A percentile compares a stretch with the other conserved stretches of the same genome.
These are phyloP conservation scores for Protomyctophum bolini DNA, from an alignment of 2,113 vertebrate genomes.

Conservation along the genomic window DNA sequence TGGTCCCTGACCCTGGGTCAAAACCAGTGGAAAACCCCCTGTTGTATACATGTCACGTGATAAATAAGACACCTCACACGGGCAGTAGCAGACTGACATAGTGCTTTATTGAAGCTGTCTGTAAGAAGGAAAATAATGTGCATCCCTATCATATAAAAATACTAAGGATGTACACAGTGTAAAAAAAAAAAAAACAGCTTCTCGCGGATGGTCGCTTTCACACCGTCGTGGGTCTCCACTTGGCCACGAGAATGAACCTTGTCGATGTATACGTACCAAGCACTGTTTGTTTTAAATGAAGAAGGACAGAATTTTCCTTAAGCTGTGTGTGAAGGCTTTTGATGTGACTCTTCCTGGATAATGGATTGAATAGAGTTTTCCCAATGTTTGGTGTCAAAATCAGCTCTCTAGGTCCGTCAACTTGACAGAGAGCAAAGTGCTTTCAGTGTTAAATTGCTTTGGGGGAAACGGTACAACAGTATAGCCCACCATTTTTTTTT, in stretches of 20 bases:
- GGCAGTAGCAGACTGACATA: conserved; percentile 89
- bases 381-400: conserved; percentile 23
- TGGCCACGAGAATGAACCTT: conserved; percentile 87
- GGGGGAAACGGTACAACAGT: conserved; percentile 44
- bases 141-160: conserved; percentile 97
- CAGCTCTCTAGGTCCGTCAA: conserved; percentile 20
- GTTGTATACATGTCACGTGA: not conserved
- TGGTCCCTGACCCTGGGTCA: too few species aligned
- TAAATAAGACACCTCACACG: conserved; percentile 55
- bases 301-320: conserved; percentile 45
- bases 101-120: conserved; percentile 98
- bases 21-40: too few species aligned
- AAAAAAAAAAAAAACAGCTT: conserved; percentile 94
- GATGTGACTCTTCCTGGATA: conserved; percentile 31
- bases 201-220: conserved; percentile 87
- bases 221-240: conserved; percentile 85
- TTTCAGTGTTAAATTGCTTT: conserved; percentile 11
- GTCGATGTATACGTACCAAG: conserved; percentile 27
- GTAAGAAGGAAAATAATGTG: conserved; percentile 96
- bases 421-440: conserved; percentile 4
- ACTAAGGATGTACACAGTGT: conserved; percentile 98
- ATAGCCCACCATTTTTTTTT: conserved; percentile 62
- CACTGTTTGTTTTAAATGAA: conserved; percentile 56
- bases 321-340: conserved; percentile 50
- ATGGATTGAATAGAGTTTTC: conserved; percentile 33